Evolutionary conservation across 2,113 vertebrate species (phyloP), one percentile per base, ranked within the genome.

Genomic region (Rhinopithecus roxellana): DNA sequence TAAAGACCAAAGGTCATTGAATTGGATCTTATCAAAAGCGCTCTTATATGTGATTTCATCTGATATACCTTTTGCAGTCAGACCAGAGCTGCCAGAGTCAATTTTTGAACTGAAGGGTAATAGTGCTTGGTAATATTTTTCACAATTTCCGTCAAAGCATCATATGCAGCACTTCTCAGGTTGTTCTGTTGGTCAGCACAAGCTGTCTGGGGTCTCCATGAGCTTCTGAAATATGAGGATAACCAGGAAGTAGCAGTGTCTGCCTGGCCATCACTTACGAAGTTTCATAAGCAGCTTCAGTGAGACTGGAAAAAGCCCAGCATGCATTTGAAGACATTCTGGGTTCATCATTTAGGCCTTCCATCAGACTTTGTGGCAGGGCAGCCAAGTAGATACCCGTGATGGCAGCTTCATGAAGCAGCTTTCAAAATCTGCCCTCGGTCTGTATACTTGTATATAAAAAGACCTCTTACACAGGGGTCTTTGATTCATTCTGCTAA

Each of bases 171-270:
- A 11, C 99, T 99, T 94, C 99, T 99, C 97, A 99, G 97, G 98
- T 99, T 99, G 98, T 99, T 99, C 98, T 99, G 99, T 98, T 99
- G 99, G 16, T 99, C 99, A n/a, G 99, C 99, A 35, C 99, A 98
- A 98, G 99, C 99, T 99, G 97, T 99, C 99, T 55, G 99, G 99
- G 25, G 99, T 99, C 98, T 99, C 99, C 95, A 99, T 98, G 1
- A 99, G 99, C n/a, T 99, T 99, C 99, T 99, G 99, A 38, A 99
- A 99, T 84, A 99, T 99, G 92, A 99, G 22, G 99, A 99, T 92
- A 99, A 98, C 81, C 99, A 99, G 97, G 99, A 99, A 22, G 99
- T 99, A 97, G 98, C 98, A 81, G 99, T 99, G 77, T 99, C 99
- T 97, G 99, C 99, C 98, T 99, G 99, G 97, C 99, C 99, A 97